Evolutionary conservation across 2,888 invertebrate genomes (phyloP), one percentile per base, ranked within the genome.

Genomic region (Gandaritis pyraliata): DNA sequence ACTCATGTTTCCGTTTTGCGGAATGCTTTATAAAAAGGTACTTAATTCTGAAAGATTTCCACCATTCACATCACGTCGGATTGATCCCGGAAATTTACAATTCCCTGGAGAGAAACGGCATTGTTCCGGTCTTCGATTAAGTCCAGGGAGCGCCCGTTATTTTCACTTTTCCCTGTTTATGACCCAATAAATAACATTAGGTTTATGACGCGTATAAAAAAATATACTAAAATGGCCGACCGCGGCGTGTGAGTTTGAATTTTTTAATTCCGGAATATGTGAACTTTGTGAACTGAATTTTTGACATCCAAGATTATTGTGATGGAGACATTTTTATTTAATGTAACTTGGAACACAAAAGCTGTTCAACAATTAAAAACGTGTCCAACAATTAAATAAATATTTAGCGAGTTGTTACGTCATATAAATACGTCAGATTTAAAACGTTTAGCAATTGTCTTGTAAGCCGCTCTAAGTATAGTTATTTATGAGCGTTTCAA

Each of bases 181-280:
- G 48, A 18, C 58, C 59, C 59, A 52, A 64, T 64, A 64, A 64
- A 64, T 64, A 64, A 64, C 63, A 64, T 64, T 59, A 64, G 56
- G 56, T 64, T 64, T 64, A 64, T 64, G 63, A 64, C 30, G 59
- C 63, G 63, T 56, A 64, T 64, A 64, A 59, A 64, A 58, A 62
- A 56, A 53, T 59, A 64, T 64, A 64, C 64, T 59, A 60, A 64
- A 64, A 59, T 45, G 55, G 53, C 50, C 48, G 53, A 53, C 54
- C 62, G 58, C 62, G 43, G 15, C 43, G 46, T 56, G 46, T 52
- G 56, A 49, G 59, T 56, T n/a, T 48, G 59, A 56, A 59, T 64
- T 64, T n/a, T 64, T 56, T 64, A 64, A 64, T 59, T 58, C 49
- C 29, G 33, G 30, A 45, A 48, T 52, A 8, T 33, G 3, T 33